Base-by-base conservation (phyloP, 2,888 invertebrate genomes). In the Drosophila cracens region DNA sequence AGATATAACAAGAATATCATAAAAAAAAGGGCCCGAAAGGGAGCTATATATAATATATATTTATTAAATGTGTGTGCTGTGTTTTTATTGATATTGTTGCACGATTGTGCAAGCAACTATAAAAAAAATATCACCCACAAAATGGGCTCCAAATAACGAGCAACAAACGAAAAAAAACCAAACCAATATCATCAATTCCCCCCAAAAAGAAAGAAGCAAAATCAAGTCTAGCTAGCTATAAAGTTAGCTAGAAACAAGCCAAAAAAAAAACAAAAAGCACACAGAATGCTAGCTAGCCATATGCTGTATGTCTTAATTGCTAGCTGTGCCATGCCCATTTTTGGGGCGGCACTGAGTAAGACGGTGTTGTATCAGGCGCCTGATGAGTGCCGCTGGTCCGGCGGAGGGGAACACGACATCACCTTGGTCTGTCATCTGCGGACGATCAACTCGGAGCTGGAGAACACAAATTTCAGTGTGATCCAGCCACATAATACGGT, bases 381-480 rank as follows among this genome's bases (percentile, higher is more conserved):
- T 59, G 97, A 97, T 92, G 97, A 97, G 92, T 98, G 97, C 92
- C 91, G 93, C 69, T 93, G 93, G 93, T 92, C 92, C 40, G 93
- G 93, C 68, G 90, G 90, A 65, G 91, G 90, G 18, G 93, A 93
- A 75, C 75, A 85, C 49, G 96, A 96, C 93, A 96, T 97, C 80
- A 95, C 96, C 16, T 94, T 97, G 82, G 95, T 95, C 76, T 96
- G 97, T 93, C 95, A 96, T 93, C 94, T 97, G 90, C 94, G 97
- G 86, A 96, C 97, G 63, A 97, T 97, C 91, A 97, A 97, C 93
- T 97, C 97, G 94, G 97, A 97, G 93, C 96, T 96, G 92, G 97
- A 96, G 93, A 96, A 96, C 84, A 98, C 97, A 31, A 97, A 97
- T 93, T 97, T 97, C 92, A 97, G 96, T 93, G 96, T 97, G 43